Conservation (phyloP, 2,888 invertebrate genomes). For the Perizoma flavofasciatum region DNA sequence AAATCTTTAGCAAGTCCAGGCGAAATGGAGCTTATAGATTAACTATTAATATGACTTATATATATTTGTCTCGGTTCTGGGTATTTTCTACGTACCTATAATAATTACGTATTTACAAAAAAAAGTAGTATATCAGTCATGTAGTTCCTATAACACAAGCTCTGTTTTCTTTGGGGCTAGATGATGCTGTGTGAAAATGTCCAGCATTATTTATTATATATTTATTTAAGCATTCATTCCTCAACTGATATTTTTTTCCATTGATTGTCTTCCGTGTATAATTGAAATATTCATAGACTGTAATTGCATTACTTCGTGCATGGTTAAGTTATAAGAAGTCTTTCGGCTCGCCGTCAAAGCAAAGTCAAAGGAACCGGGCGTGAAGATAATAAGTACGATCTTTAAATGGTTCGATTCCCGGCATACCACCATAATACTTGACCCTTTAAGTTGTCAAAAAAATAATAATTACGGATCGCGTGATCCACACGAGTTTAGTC, state of each 20-base stretch:
- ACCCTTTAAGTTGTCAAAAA: constrained; percentile 50
- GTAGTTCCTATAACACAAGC: no score
- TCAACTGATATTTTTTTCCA: constrained; percentile 1
- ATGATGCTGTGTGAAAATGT: no score
- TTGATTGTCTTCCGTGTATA: constrained; percentile 1
- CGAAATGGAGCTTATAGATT: no score
- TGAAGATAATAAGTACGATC: constrained; percentile 24
- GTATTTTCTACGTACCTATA: no score
- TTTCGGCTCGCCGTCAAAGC: constrained; percentile 19
- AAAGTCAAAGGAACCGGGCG: constrained; percentile 13
- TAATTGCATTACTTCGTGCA: constrained; percentile 14
- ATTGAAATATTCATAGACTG: constrained; percentile 13
- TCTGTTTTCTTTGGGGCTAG: no score
- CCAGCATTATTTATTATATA: no score
- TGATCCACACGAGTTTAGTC: constrained; percentile 57
- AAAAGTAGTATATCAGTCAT: no score
- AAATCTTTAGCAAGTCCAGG: no score
- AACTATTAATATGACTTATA: no score
- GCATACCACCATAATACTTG: constrained; percentile 39
- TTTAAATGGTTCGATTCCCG: constrained; percentile 14
- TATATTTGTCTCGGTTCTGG: no score
- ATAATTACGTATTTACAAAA: no score
- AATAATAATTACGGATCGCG: constrained; percentile 53
- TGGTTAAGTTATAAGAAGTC: constrained; percentile 17
- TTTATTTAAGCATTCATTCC: background rate